phyloP scores from a whole-genome alignment of 2,888 invertebrate species.

The Lycaena phlaeas region DNA sequence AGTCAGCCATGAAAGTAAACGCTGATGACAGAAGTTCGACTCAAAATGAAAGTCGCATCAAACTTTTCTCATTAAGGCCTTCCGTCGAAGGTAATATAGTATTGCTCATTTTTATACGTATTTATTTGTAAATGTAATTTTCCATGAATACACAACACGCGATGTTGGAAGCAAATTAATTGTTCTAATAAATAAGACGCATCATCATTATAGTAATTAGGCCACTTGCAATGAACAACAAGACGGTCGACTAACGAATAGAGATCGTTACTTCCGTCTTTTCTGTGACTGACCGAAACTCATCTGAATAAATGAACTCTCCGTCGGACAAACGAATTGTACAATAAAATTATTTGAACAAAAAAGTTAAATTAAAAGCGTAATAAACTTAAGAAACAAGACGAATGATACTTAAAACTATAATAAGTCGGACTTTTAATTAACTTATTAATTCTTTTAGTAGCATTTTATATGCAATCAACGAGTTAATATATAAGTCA shows the following conservation, averaged over 20 bases:
- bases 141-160: background rate
- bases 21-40: constrained; percentile 65
- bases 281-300: too few species aligned
- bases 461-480: background rate
- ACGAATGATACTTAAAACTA: too few species aligned
- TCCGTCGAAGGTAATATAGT: constrained; percentile 63
- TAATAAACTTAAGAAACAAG: too few species aligned
- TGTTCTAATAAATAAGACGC: background rate
- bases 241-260: too few species aligned
- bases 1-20: constrained; percentile 52
- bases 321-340: too few species aligned
- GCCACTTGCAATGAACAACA: too few species aligned
- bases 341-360: too few species aligned
- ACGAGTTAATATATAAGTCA: constrained; percentile 33
- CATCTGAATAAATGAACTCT: too few species aligned
- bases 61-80: constrained; percentile 71
- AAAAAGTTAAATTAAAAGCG: too few species aligned
- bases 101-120: constrained; percentile 62
- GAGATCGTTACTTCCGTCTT: too few species aligned
- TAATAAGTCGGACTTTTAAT: background rate
- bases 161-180: background rate
- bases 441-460: background rate
- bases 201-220: too few species aligned
- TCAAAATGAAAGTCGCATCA: constrained; percentile 64
- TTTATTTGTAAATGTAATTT: constrained; percentile 49